Evolutionary conservation across 2,888 invertebrate species (phyloP).

Genomic region (Limulus polyphemus): DNA sequence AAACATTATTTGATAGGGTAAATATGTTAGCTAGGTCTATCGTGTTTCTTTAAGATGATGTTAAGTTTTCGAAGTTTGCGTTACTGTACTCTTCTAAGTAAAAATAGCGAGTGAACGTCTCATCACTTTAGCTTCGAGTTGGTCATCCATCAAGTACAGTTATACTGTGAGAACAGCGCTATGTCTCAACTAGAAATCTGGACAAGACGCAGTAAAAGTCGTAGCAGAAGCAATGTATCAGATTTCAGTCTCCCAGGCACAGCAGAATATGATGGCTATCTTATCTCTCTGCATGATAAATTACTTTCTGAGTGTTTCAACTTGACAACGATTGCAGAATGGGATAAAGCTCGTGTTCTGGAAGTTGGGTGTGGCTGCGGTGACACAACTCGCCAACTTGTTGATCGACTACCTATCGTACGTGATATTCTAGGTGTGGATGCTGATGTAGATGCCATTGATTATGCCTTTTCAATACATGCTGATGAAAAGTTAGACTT

Average conservation of each 20-base stretch:
- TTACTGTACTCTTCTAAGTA: no score
- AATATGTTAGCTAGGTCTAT: no score
- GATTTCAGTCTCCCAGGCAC: background rate
- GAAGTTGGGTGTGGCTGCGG: conserved; percentile 19
- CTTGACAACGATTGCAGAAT: conserved; percentile 13
- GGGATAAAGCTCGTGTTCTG: conserved; percentile 11
- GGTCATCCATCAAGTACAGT: no score
- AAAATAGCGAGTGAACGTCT: no score
- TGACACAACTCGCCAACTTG: conserved; percentile 16
- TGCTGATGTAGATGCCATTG: conserved; percentile 12
- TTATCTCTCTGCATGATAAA: conserved; percentile 10
- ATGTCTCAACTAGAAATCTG: no score
- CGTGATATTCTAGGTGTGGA: conserved; percentile 15
- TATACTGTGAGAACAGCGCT: no score
- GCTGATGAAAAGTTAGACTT: conserved; percentile 22
- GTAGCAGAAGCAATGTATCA: no score
- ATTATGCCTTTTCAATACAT: conserved; percentile 16
- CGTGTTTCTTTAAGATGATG: no score
- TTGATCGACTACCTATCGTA: conserved; percentile 13
- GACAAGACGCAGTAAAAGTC: no score
- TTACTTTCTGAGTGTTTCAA: conserved; percentile 17
- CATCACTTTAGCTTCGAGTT: no score
- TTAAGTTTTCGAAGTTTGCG: no score
- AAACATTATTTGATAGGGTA: no score
- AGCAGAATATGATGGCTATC: conserved; percentile 9